These are phyloP conservation scores for Siderastrea radians DNA, from an alignment of 92 coral and sea anemone genomes.

Conservation along the genomic window DNA sequence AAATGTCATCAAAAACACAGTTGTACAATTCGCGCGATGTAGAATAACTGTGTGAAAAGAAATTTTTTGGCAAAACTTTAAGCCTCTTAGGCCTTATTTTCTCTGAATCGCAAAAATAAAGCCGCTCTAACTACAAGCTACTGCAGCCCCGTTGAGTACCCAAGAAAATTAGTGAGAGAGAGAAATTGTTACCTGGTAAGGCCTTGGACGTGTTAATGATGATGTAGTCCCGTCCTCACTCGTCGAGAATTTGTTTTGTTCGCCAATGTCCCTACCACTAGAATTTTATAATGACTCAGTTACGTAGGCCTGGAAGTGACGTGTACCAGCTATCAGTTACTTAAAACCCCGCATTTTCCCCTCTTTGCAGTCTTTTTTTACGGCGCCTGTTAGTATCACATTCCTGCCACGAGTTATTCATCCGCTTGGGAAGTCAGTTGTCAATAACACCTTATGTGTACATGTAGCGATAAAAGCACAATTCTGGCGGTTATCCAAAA, in stretches of 20 bases:
- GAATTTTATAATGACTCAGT: slow-evolving; percentile 15
- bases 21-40: no score
- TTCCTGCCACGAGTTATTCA: slow-evolving; percentile 2
- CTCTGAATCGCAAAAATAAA: no score
- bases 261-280: not conserved
- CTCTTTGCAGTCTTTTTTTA: not conserved
- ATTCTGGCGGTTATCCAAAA: slow-evolving; percentile 1
- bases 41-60: no score
- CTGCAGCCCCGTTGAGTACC: no score
- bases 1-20: no score
- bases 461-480: not conserved
- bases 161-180: no score
- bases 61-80: no score
- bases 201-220: not conserved
- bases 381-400: not conserved
- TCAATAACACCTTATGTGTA: not conserved
- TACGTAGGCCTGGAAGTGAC: slow-evolving; percentile 45
- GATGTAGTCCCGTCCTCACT: not conserved
- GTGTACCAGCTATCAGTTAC: slow-evolving; percentile 27
- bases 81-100: no score
- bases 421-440: slow-evolving; percentile 33
- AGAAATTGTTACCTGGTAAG: no score
- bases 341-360: slow-evolving; percentile 7
- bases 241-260: not conserved
- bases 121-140: no score